These are phyloP conservation scores for Ornithorhynchus anatinus DNA, from an alignment of 2,113 vertebrate species.

Conservation along the genomic window DNA sequence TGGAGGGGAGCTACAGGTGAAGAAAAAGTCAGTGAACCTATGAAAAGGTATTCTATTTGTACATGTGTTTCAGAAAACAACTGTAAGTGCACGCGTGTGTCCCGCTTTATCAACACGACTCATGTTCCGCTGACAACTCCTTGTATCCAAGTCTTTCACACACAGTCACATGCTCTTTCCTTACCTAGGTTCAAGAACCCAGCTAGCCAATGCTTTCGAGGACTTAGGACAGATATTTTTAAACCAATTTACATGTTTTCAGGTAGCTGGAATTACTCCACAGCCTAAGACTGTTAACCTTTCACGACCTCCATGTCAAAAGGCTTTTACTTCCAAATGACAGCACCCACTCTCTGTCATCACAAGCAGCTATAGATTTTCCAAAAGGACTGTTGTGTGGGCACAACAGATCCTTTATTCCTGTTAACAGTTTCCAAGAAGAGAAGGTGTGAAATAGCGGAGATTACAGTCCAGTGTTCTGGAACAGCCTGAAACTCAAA, in stretches of 20 bases:
- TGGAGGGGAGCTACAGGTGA: not conserved
- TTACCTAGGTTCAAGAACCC: not conserved
- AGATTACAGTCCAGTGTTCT: not conserved
- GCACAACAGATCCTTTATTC: constrained; percentile 29
- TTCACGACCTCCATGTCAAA: constrained; percentile 11
- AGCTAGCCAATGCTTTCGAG: not conserved
- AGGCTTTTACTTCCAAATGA: constrained; percentile 29
- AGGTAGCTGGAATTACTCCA: not conserved
- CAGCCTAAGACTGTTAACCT: constrained; percentile 41
- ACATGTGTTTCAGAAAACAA: fast-evolving
- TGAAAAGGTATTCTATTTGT: not conserved
- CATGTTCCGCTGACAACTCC: fast-evolving
- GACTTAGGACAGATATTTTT: not conserved
- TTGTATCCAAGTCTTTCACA: not conserved
- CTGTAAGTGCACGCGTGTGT: not conserved
- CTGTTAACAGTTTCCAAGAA: constrained; percentile 10
- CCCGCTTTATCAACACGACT: not conserved
- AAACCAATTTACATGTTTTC: not conserved
- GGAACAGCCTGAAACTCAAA: not conserved
- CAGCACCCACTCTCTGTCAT: constrained; percentile 29
- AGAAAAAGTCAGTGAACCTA: not conserved
- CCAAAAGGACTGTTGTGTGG: not conserved
- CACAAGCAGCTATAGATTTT: constrained; percentile 22
- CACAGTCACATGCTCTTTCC: not conserved
- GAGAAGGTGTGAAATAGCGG: not conserved